These are phyloP conservation scores for Anodontia alba DNA, from an alignment of 2,888 invertebrate species.

Conservation along the genomic window DNA sequence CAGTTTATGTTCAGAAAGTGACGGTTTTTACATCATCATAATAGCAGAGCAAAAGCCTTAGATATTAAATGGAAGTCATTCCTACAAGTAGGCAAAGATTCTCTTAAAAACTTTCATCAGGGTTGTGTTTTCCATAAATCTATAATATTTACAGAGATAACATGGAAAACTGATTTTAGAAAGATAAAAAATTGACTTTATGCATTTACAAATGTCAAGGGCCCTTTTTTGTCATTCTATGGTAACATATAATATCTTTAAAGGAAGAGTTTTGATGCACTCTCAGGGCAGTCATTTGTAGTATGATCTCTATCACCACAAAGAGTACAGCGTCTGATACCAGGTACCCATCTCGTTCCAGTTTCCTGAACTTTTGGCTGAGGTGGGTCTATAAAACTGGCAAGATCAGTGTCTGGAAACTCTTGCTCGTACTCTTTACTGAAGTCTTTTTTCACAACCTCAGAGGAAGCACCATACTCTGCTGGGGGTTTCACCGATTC, in stretches of 20 bases:
- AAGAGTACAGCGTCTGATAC: constrained; percentile 50
- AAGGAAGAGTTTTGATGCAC: neutral
- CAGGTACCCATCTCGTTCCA: constrained; percentile 53
- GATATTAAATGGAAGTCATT: too few relatives aligned
- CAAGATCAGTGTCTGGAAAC: constrained; percentile 22
- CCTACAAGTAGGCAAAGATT: too few relatives aligned
- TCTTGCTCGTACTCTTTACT: constrained; percentile 23
- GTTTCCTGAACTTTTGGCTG: neutral
- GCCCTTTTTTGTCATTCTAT: too few relatives aligned
- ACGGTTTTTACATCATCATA: too few relatives aligned
- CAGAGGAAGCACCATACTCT: constrained; percentile 8
- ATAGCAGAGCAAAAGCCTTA: too few relatives aligned
- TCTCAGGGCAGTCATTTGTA: constrained; percentile 57
- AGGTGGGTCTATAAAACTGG: neutral
- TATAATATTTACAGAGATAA: too few relatives aligned
- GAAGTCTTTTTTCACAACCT: constrained; percentile 4
- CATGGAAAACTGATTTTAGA: too few relatives aligned
- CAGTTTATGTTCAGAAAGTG: too few relatives aligned
- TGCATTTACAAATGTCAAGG: too few relatives aligned
- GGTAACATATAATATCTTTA: neutral
- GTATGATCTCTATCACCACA: constrained; percentile 59
- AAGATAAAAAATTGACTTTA: too few relatives aligned
- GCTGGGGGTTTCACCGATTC: neutral
- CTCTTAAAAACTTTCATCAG: too few relatives aligned
- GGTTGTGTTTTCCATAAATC: too few relatives aligned